Conservation (phyloP, 2,113 vertebrate species). For the Dasypus novemcinctus region DNA sequence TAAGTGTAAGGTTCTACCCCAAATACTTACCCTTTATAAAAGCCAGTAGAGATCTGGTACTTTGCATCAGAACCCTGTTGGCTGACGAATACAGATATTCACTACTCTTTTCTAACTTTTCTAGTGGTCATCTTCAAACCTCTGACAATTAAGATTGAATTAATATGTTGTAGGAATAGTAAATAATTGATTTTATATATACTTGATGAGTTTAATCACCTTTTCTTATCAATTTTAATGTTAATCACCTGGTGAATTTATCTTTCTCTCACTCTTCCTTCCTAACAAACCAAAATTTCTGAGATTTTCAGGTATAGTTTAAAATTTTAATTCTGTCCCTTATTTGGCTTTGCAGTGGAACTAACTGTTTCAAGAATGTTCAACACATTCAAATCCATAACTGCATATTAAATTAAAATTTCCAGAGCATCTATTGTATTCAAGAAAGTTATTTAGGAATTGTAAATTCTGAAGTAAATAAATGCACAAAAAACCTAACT, state of each 20-base stretch:
- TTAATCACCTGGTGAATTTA: no score
- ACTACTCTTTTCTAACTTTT: neutral
- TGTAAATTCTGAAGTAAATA: neutral
- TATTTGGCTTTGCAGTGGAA: neutral
- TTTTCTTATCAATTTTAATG: neutral
- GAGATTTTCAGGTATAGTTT: neutral
- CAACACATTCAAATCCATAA: neutral
- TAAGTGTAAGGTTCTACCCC: no score
- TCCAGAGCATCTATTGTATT: neutral
- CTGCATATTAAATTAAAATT: neutral
- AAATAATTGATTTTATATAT: neutral
- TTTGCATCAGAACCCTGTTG: no score
- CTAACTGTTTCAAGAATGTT: neutral
- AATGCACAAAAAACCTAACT: neutral
- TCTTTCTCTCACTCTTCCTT: neutral
- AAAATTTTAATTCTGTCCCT: neutral
- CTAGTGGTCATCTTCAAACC: neutral
- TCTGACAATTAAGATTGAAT: neutral
- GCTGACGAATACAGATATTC: neutral
- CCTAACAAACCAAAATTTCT: neutral
- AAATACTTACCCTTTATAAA: no score
- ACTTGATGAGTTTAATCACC: neutral
- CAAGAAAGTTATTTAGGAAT: neutral
- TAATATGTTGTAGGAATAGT: no score
- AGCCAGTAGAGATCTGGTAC: no score